A percentile compares a stretch with the other conserved stretches of the same genome.
Conservation (phyloP, 2,888 invertebrate genomes). For the Subacronicta megacephala region DNA sequence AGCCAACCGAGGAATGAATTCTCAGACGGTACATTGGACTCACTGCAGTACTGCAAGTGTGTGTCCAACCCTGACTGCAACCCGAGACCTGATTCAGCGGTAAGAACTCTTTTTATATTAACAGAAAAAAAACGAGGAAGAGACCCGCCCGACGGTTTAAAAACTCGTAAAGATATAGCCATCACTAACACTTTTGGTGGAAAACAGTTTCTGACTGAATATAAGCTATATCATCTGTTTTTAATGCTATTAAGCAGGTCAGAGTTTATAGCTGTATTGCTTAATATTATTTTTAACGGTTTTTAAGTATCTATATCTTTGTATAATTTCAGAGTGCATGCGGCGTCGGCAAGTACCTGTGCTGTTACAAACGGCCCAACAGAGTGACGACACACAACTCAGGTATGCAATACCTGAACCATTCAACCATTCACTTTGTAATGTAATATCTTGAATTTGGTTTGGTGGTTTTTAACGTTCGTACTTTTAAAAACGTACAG, state of each 20-base stretch:
- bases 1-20: conserved; percentile 28
- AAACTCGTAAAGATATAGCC: too few relatives aligned
- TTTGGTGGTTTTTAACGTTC: too few relatives aligned
- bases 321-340: conserved; percentile 88
- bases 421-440: background rate
- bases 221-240: too few relatives aligned
- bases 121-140: too few relatives aligned
- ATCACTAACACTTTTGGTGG: too few relatives aligned
- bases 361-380: conserved; percentile 88
- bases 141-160: too few relatives aligned
- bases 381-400: conserved; percentile 54
- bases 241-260: too few relatives aligned
- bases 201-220: too few relatives aligned
- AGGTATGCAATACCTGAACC: conserved; percentile 59
- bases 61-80: conserved; percentile 70
- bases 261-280: too few relatives aligned
- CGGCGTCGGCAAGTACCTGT: conserved; percentile 90
- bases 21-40: conserved; percentile 74
- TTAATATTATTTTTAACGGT: too few relatives aligned
- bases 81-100: conserved; percentile 65
- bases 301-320: too few relatives aligned
- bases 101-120: conserved; percentile 50
- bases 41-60: conserved; percentile 78
- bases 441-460: background rate
- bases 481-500: too few relatives aligned